Evolutionary conservation across 2,113 vertebrate genomes (phyloP).

Genomic region (Stegastes partitus): DNA sequence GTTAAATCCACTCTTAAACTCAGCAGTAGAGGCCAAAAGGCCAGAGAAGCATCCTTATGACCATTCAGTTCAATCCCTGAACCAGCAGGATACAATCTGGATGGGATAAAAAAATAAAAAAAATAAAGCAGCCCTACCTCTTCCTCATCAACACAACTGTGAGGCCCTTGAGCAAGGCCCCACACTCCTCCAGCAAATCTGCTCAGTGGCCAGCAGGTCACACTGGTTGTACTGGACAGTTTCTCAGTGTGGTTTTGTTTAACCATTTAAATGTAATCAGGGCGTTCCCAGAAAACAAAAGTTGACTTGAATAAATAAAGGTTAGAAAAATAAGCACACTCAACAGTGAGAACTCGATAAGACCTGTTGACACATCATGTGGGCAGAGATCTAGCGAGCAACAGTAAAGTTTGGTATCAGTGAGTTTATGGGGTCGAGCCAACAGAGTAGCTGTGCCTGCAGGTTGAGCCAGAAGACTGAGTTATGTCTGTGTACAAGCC

Average conservation of each 20-base stretch:
- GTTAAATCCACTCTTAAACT: not conserved
- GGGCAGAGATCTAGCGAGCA: too few relatives aligned
- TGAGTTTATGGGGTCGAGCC: not conserved
- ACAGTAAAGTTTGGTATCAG: not conserved
- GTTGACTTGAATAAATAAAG: not conserved
- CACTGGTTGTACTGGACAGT: not conserved
- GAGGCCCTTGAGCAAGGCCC: not conserved
- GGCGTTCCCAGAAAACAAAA: not conserved
- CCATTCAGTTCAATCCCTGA: not conserved
- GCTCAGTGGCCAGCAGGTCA: not conserved
- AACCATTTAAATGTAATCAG: not conserved
- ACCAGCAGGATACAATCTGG: conserved; percentile 1
- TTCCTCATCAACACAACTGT: not conserved
- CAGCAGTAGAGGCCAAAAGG: not conserved
- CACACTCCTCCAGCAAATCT: not conserved
- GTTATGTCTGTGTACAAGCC: too few relatives aligned
- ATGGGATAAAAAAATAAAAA: too few relatives aligned
- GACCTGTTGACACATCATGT: not conserved
- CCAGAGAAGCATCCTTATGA: not conserved
- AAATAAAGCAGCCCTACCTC: not conserved
- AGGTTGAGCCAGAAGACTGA: too few relatives aligned
- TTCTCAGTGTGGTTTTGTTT: not conserved
- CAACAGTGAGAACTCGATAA: not conserved
- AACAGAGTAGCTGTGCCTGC: not conserved
- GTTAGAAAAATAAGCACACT: not conserved